Base-by-base conservation (phyloP, 2,888 invertebrate genomes). In the Archips crataeganus region DNA sequence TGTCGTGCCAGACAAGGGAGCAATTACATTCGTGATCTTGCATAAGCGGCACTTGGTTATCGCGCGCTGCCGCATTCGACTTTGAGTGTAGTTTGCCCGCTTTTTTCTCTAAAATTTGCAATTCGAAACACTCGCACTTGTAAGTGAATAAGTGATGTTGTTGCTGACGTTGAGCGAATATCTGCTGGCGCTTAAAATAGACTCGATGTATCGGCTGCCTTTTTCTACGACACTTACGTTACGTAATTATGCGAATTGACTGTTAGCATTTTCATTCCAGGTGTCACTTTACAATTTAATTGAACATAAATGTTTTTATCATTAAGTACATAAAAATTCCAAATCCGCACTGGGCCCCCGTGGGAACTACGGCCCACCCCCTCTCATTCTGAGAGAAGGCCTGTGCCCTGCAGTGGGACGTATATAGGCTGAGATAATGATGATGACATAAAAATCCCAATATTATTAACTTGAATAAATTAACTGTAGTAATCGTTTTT, bases 1-100 rank as follows among this genome's bases (percentile, higher is more conserved):
- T 94, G 94, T 94, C 93, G 92, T 90, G 91, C 91, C 93, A 94
- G 94, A 93, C 92, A 93, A 94, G 94, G 94, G 94, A 94, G 95
- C 95, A 95, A 95, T 95, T 95, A 95, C 95, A 94, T 92, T 92
- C 95, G 95, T 95, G 95, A 94, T 94, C 95, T 94, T 93, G 95
- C 95, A 95, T 95, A 95, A 94, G 93, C 93, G 91, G 90, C 90
- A 92, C 93, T 94, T 92, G 94, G 90, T 94, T 94, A 94, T 94
- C 94, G 88, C 90, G 86, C 88, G 87, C 91, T 89, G 90, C 93
- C 92, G 92, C 91, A 90, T 94, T 91, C 90, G 93, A 93, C 92
- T 93, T 91, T 89, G 87, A 93, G 90, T 92, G 91, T 90, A 91
- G 90, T 90, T 87, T 85, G 87, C 88, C 84, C 88, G 90, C 85